Evolutionary conservation across 2,797 vertebrate species (phyloP), one percentile per base, ranked within the genome.

Genomic region (Silurus lanzhouensis): DNA sequence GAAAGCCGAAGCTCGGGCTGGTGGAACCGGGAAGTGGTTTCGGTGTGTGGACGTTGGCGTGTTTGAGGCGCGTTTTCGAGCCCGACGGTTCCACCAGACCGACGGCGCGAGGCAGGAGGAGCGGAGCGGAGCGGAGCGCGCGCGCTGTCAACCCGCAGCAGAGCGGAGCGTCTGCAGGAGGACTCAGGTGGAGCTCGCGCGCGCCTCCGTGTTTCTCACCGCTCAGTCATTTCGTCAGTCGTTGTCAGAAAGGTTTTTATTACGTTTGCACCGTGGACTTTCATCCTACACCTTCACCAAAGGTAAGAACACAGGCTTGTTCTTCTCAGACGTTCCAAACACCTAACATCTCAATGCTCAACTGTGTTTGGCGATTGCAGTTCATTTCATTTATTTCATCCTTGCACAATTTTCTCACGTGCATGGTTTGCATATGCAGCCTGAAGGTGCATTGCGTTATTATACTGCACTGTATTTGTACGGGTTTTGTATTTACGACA

Each of bases 1-100:
- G 86, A 76, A 71, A 78, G 78, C 82, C 57, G 57, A 71, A 67
- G 64, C 79, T 64, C 25, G 20, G 82, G 14, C 13, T 44, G 13
- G 3, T 22, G 58, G 14, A 63, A 52, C 48, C 2, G 76, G 76
- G 38, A 63, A 79, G 58, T 4, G 58, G 1, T 31, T 46, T n/a
- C 17, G 27, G 55, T 38, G 7, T 10, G 5, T 3, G 13, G 44
- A 63, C 31, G 58, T 7, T 13, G 58, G 55, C 55, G 31, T 60
- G 70, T 57, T 68, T 31, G 48, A 72, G 52, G n/a, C 20, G 44
- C 48, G 46, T 27, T 9, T 57, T 19, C 25, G 72, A 14, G 72
- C 31, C 19, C 27, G 25, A 22, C 48, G 48, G 48, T 52, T 52
- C 48, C 48, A 52, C 48, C 48, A 10, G 48, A 52, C 48, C 8